Conservation (phyloP, 2,797 vertebrate genomes). For the Selene dorsalis region DNA sequence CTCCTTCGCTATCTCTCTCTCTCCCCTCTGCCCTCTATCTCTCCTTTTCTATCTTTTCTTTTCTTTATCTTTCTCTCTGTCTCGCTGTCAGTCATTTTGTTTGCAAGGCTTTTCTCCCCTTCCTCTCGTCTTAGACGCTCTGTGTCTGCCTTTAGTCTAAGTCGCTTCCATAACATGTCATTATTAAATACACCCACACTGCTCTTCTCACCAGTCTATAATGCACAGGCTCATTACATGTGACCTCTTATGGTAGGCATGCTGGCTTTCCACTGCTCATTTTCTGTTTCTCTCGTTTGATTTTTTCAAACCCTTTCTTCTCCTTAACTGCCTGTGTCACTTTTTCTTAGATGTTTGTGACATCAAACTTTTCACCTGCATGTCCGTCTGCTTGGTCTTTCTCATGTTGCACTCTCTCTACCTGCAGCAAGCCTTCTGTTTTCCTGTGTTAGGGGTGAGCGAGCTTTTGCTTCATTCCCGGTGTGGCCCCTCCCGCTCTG, state of each 20-base stretch:
- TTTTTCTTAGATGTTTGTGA: conserved; percentile 14
- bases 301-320: background rate
- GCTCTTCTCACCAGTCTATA: conserved; percentile 39
- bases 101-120: conserved; percentile 7
- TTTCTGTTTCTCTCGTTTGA: background rate
- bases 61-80: conserved; percentile 31
- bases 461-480: conserved; percentile 35
- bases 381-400: conserved; percentile 14
- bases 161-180: conserved; percentile 42
- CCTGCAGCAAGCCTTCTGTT: conserved; percentile 34
- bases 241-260: conserved; percentile 55
- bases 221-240: conserved; percentile 50
- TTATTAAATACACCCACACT: conserved; percentile 70
- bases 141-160: background rate
- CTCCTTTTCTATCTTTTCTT: conserved; percentile 9
- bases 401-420: background rate
- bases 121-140: conserved; percentile 1
- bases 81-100: conserved; percentile 53
- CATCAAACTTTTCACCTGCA: background rate
- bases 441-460: conserved; percentile 51
- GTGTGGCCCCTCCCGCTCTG: conserved; percentile 47
- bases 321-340: background rate
- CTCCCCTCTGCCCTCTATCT: conserved; percentile 10
- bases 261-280: conserved; percentile 29
- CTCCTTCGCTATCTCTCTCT: conserved; percentile 17